Conservation (phyloP, 2,113 vertebrate species). For the Procapra przewalskii region DNA sequence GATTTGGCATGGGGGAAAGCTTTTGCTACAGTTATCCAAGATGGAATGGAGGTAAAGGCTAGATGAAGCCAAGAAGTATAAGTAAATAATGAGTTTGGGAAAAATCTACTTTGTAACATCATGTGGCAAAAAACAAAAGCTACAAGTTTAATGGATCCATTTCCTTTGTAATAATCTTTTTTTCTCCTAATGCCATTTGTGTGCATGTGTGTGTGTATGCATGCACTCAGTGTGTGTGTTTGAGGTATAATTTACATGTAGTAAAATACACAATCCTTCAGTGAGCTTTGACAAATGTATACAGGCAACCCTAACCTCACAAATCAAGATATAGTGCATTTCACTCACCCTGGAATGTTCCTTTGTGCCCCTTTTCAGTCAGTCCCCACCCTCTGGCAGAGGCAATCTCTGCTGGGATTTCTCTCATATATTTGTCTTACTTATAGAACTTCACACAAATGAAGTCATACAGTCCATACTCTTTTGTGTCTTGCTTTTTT, state of each 20-base stretch:
- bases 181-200: background rate
- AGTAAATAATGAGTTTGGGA: background rate
- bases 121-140: background rate
- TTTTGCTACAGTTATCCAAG: background rate
- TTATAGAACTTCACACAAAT: slow-evolving; percentile 36
- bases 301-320: background rate
- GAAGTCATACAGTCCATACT: background rate
- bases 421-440: background rate
- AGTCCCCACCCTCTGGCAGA: background rate
- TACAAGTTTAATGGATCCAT: background rate
- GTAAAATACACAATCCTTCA: slow-evolving; percentile 8
- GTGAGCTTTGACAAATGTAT: background rate
- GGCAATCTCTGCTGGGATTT: slow-evolving; percentile 26
- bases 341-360: background rate
- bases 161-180: background rate
- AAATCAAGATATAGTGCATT: slow-evolving; percentile 30
- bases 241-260: slow-evolving; percentile 15
- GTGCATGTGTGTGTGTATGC: background rate
- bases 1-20: background rate
- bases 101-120: background rate
- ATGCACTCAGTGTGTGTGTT: background rate
- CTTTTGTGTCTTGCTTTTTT: background rate
- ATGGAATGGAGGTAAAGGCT: background rate
- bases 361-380: background rate
- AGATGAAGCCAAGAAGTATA: background rate